phyloP scores from a whole-genome alignment of 2,888 invertebrate genomes.

The Suillia variegata region DNA sequence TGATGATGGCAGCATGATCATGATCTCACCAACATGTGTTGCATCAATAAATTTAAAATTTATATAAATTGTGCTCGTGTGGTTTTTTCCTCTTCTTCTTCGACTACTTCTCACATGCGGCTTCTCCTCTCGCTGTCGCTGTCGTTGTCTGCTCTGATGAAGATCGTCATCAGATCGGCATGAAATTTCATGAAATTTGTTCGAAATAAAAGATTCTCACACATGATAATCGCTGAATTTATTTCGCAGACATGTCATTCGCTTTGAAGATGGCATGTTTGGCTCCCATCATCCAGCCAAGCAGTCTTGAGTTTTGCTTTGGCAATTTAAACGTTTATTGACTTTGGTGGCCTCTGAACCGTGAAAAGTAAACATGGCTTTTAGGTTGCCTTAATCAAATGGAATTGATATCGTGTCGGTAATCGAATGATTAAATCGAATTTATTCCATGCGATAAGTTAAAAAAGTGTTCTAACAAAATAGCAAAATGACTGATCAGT shows the following conservation, averaged over 20 bases:
- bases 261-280: not conserved
- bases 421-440: too few species aligned
- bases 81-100: too few species aligned
- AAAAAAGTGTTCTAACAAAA: too few species aligned
- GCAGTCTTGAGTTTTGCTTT: not conserved
- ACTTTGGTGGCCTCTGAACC: not conserved
- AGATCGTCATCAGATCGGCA: too few species aligned
- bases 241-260: constrained; percentile 11
- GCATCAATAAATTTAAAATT: constrained; percentile 13
- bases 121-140: too few species aligned
- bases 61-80: not conserved
- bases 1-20: too few species aligned
- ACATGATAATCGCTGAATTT: constrained; percentile 11
- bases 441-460: not conserved
- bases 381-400: not conserved
- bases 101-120: too few species aligned
- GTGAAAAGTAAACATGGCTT: not conserved
- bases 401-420: too few species aligned
- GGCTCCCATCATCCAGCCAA: too few species aligned
- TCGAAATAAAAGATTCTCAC: constrained; percentile 12
- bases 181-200: constrained; percentile 1
- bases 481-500: too few species aligned
- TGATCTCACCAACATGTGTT: constrained; percentile 13
- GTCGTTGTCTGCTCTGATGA: too few species aligned
- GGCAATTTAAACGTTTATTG: not conserved